phyloP scores from a whole-genome alignment of 2,797 vertebrate species.

The Argya squamiceps region DNA sequence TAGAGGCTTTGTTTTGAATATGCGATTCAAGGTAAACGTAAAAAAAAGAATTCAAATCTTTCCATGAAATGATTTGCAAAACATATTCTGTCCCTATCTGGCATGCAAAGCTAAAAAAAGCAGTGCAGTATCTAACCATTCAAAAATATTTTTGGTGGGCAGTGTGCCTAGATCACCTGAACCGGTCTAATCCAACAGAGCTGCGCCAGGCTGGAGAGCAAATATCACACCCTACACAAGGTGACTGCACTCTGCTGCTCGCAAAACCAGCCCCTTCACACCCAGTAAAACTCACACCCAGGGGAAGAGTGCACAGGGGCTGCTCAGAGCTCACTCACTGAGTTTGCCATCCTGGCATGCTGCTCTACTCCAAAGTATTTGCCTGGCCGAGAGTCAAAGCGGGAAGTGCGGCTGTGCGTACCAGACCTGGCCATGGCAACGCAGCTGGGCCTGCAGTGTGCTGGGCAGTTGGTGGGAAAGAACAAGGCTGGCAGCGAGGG shows the following conservation, averaged over 20 bases:
- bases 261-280: not conserved
- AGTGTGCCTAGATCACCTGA: not conserved
- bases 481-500: not conserved
- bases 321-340: not conserved
- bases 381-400: not conserved
- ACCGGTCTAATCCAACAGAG: not conserved
- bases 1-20: not conserved
- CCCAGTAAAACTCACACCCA: fast-evolving
- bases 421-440: fast-evolving
- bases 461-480: not conserved
- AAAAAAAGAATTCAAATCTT: not conserved
- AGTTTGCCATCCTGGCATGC: not conserved
- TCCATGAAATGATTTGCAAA: not conserved
- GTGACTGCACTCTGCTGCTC: not conserved
- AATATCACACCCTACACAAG: not conserved
- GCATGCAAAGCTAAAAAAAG: not conserved
- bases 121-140: not conserved
- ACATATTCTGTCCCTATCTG: not conserved
- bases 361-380: not conserved
- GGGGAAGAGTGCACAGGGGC: not conserved
- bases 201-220: not conserved
- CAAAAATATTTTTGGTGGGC: not conserved
- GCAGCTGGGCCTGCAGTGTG: not conserved
- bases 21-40: not conserved
- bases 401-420: fast-evolving